phyloP scores from a whole-genome alignment of 2,113 vertebrate species.

The Odontesthes bonariensis region DNA sequence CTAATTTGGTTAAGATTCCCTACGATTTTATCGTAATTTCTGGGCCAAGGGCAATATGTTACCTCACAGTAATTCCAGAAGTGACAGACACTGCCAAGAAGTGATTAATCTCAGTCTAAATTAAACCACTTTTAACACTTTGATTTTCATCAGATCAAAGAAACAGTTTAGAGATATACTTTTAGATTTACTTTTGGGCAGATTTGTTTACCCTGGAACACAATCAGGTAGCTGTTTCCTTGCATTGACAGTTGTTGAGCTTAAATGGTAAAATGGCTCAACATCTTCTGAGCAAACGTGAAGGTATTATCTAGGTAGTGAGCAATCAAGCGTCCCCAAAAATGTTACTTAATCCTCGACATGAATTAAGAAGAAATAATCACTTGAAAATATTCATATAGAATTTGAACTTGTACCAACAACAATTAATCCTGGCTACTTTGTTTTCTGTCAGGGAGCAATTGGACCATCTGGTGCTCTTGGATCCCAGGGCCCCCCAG shows the following conservation, averaged over 20 bases:
- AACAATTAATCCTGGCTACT: neutral
- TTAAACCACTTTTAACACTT: too few species aligned
- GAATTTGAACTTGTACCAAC: too few species aligned
- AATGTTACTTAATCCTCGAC: neutral
- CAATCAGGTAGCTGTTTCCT: neutral
- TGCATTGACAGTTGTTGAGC: neutral
- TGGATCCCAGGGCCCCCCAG: slow-evolving; percentile 92
- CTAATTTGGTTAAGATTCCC: neutral
- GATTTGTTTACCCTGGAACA: neutral
- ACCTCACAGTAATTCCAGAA: too few species aligned
- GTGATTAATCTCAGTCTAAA: too few species aligned
- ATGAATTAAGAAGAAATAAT: neutral
- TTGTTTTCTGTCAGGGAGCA: slow-evolving; percentile 82
- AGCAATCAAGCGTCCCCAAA: neutral
- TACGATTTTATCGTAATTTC: neutral
- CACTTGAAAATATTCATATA: neutral
- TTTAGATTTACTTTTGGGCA: neutral
- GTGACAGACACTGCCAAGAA: too few species aligned
- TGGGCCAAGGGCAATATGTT: too few species aligned
- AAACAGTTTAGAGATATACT: slow-evolving; percentile 2
- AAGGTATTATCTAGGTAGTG: too few species aligned
- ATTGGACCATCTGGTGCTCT: slow-evolving; percentile 87
- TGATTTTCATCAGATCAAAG: slow-evolving; percentile 1
- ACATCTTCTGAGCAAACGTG: too few species aligned
- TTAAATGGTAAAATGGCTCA: too few species aligned